Evolutionary conservation across 2,888 invertebrate genomes (phyloP).

Genomic region (Proisotoma minuta): DNA sequence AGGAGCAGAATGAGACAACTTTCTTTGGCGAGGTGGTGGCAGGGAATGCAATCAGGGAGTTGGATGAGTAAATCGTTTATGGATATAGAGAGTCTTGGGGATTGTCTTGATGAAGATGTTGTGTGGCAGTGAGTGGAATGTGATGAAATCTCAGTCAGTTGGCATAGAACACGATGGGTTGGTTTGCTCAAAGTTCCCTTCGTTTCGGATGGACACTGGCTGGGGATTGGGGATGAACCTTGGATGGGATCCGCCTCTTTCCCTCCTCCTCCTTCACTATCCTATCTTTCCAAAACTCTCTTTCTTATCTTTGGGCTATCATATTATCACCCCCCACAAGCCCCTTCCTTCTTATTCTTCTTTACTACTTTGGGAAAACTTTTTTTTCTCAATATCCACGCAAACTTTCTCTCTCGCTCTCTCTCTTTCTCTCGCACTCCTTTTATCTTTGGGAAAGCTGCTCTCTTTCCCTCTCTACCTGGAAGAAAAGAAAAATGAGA

Average conservation of each 20-base stretch:
- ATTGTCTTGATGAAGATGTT: not conserved
- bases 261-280: constrained; percentile 40
- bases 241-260: constrained; percentile 41
- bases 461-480: too few relatives aligned
- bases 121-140: not conserved
- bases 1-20: too few relatives aligned
- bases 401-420: too few relatives aligned
- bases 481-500: constrained; percentile 5
- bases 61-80: too few relatives aligned
- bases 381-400: too few relatives aligned
- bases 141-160: not conserved
- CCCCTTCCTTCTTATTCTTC: too few relatives aligned
- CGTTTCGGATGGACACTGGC: constrained; percentile 31
- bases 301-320: constrained; percentile 1
- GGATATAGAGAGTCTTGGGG: too few relatives aligned
- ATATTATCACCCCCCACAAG: not conserved
- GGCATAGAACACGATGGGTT: not conserved
- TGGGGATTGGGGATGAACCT: constrained; percentile 42
- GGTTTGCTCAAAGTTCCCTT: not conserved
- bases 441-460: too few relatives aligned
- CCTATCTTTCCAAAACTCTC: constrained; percentile 7
- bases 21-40: too few relatives aligned
- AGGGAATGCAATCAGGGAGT: too few relatives aligned
- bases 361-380: too few relatives aligned
- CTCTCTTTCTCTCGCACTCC: too few relatives aligned